Percentiles rank a stretch among this genome's conserved stretches.
Conservation (phyloP, 2,888 invertebrate genomes). For the Ellobium chinense region DNA sequence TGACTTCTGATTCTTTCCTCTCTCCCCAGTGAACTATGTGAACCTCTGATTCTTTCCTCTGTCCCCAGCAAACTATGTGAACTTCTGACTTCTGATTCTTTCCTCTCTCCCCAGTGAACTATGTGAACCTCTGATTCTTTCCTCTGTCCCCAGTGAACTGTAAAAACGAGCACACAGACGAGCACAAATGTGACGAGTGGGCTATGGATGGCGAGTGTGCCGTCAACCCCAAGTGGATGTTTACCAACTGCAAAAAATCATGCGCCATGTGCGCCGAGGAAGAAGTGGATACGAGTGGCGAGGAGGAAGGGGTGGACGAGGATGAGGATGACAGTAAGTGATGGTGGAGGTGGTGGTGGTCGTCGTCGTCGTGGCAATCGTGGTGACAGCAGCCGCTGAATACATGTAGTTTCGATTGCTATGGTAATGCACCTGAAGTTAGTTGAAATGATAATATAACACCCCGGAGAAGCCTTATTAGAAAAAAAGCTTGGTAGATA, state of each 20-base stretch:
- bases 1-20: too few species aligned
- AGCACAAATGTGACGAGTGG: slow-evolving; percentile 55
- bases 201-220: slow-evolving; percentile 67
- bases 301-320: slow-evolving; percentile 45
- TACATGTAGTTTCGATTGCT: too few species aligned
- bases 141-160: slow-evolving; percentile 47
- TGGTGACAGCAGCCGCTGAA: too few species aligned
- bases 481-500: too few species aligned
- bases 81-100: slow-evolving; percentile 24
- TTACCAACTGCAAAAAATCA: slow-evolving; percentile 64
- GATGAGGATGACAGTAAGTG: too few species aligned
- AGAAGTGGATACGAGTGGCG: slow-evolving; percentile 21
- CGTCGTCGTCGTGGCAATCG: too few species aligned
- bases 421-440: too few species aligned
- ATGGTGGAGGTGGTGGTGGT: too few species aligned
- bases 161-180: slow-evolving; percentile 48
- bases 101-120: slow-evolving; percentile 43
- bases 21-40: too few species aligned
- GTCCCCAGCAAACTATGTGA: slow-evolving; percentile 50
- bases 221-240: slow-evolving; percentile 70
- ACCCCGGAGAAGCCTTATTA: too few species aligned
- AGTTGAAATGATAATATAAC: too few species aligned
- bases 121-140: slow-evolving; percentile 40
- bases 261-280: slow-evolving; percentile 62
- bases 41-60: too few species aligned